A percentile compares a stretch with the other conserved stretches of the same genome.
These are phyloP conservation scores for Aphelenchoides avenae DNA, from an alignment of 1,140 invertebrate species.

Conservation along the genomic window DNA sequence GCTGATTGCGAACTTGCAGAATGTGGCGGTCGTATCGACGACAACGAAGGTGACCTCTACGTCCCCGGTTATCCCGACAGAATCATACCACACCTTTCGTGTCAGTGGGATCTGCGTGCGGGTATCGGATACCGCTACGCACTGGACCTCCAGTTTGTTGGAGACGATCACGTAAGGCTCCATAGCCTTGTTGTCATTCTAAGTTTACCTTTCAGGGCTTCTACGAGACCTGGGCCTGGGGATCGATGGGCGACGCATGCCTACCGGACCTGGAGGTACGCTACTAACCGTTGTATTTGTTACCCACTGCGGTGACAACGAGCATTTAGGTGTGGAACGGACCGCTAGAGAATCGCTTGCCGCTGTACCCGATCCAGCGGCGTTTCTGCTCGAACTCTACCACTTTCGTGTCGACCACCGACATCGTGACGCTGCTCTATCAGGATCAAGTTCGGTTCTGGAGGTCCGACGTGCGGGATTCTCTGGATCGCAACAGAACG, in stretches of 20 bases:
- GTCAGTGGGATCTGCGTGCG: conserved; percentile 46
- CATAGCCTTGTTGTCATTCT: background rate
- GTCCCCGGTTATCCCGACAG: conserved; percentile 45
- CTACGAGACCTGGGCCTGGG: too few relatives aligned
- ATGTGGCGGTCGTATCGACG: conserved; percentile 50
- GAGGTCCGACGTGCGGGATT: background rate
- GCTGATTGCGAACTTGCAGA: conserved; percentile 21
- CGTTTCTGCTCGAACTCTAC: conserved; percentile 46
- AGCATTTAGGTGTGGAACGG: conserved; percentile 43
- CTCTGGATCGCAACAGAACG: background rate
- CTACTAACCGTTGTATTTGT: background rate
- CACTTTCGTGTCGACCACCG: conserved; percentile 38
- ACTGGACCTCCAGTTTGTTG: conserved; percentile 45
- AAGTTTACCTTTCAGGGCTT: background rate
- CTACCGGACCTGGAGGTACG: conserved; percentile 24
- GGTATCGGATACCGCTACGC: conserved; percentile 48
- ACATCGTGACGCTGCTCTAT: conserved; percentile 36
- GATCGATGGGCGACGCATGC: conserved; percentile 8
- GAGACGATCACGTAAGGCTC: conserved; percentile 1
- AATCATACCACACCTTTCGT: conserved; percentile 36
- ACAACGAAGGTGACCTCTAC: conserved; percentile 39
- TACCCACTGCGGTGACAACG: background rate
- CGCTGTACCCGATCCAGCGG: background rate
- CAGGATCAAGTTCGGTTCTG: conserved; percentile 18
- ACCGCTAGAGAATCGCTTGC: conserved; percentile 1